Conservation (phyloP, 2,113 vertebrate species). For the Monarcha castaneiventris region DNA sequence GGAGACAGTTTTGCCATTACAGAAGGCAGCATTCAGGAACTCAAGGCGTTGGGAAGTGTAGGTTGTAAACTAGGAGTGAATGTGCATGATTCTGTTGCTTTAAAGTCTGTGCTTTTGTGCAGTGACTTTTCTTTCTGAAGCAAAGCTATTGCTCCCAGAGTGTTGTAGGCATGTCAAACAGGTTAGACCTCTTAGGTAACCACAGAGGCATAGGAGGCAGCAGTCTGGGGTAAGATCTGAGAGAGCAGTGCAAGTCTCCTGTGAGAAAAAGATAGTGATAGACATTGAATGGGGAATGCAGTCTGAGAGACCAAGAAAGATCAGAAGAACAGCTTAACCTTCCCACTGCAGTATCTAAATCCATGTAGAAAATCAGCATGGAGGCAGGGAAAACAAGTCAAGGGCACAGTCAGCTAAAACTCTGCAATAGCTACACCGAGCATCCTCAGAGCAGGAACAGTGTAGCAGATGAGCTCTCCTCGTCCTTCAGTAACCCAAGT, state of each 20-base stretch:
- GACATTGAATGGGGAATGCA: neutral
- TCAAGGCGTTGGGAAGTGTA: neutral
- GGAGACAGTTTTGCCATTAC: neutral
- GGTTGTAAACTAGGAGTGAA: neutral
- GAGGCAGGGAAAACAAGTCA: neutral
- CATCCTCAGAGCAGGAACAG: neutral
- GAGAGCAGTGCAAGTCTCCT: neutral
- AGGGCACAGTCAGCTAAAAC: neutral
- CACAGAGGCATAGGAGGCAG: neutral
- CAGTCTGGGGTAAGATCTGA: neutral
- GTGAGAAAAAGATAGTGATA: neutral
- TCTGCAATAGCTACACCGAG: neutral
- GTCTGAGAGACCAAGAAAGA: neutral
- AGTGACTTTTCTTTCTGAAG: slow-evolving; percentile 4
- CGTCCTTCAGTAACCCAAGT: neutral
- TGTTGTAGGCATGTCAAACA: neutral
- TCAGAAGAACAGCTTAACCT: neutral
- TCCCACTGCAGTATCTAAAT: neutral
- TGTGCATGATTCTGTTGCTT: neutral
- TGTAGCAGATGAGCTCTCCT: neutral
- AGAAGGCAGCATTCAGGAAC: neutral
- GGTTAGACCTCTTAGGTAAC: neutral
- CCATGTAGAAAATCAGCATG: neutral
- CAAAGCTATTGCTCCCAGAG: neutral
- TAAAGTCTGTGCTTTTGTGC: neutral